A percentile compares a stretch with the other conserved stretches of the same genome.
Conservation (phyloP, 2,113 vertebrate genomes). For the Turnix velox region DNA sequence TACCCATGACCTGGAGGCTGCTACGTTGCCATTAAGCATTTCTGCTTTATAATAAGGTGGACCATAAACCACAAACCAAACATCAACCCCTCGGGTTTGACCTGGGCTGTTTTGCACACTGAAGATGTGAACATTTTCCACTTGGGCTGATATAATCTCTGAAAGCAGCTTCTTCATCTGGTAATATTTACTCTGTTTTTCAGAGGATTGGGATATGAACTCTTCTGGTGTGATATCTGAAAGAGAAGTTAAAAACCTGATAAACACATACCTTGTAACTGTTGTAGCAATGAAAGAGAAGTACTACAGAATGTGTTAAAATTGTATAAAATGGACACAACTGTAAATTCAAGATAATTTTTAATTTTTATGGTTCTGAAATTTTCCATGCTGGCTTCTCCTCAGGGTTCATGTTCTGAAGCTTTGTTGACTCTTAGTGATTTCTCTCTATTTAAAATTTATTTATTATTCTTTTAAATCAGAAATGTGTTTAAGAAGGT, state of each 20-base stretch:
- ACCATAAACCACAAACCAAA: slow-evolving; percentile 82
- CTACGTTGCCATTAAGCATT: slow-evolving; percentile 83
- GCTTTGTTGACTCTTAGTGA: not conserved
- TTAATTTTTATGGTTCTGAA: not conserved
- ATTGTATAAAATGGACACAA: not conserved
- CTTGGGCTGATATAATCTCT: slow-evolving; percentile 71
- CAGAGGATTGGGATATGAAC: slow-evolving; percentile 71
- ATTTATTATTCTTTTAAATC: not conserved
- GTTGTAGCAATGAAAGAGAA: not conserved
- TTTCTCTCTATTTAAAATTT: not conserved
- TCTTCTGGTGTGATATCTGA: slow-evolving; percentile 79
- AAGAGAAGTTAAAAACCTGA: not conserved
- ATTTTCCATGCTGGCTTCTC: not conserved
- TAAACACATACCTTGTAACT: not conserved
- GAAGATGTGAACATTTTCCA: slow-evolving; percentile 79
- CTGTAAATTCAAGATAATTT: not conserved
- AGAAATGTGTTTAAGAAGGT: not conserved
- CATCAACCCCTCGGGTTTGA: slow-evolving; percentile 53
- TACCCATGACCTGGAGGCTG: slow-evolving; percentile 77
- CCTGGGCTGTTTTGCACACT: slow-evolving; percentile 70
- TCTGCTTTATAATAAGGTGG: slow-evolving; percentile 79
- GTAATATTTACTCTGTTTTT: slow-evolving; percentile 73
- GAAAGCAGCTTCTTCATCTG: slow-evolving; percentile 73
- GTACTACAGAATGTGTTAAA: not conserved
- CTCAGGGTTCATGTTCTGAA: not conserved